Evolutionary conservation across 1,140 invertebrate species (phyloP), one percentile per base, ranked within the genome.

Genomic region (Nephotettix cincticeps): DNA sequence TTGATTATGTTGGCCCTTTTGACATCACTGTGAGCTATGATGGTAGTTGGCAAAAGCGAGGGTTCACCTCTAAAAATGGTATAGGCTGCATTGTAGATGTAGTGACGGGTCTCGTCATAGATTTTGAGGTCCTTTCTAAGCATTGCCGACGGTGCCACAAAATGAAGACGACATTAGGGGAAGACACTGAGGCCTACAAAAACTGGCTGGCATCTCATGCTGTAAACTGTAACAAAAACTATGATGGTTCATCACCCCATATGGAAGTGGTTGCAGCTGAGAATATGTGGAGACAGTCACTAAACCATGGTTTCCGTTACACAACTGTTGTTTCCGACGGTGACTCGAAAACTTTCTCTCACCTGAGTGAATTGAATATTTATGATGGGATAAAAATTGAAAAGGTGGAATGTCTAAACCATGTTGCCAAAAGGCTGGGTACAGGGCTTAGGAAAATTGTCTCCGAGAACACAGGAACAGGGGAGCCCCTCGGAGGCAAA

Each of bases 391-490:
- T 72, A 23, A 45, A 71, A 64, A 71, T 77, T 36, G 45, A 40
- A 29, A 75, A 77, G 70, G 72, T 75, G 68, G 76, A 78, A 64
- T 77, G 77, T 30, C 19, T 77, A 4, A 78, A 77, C 70, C 76
- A 77, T 65, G 75, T 77, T 17, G 61, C 65, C 32, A 78, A 77
- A 68, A 70, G 74, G 51, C 69, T 77, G 72, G 70, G 75, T 67
- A 77, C 73, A 69, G 64, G 71, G 14, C 67, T 73, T 21, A 29
- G 27, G 32, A 72, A 75, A n/a, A 36, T 14, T 67, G 4, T 14
- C 40, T 45, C 40, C 6, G 36, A 40, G 17, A 40, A 40, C 17
- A 40, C 36, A 17, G 36, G 36, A 17, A 40, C 6, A 40, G 36
- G 36, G 6, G 36, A 40, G 17, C 17, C 36, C 17, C 36, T 40